Conservation (phyloP, 30 jellyfish, hydroid and myxozoan genomes). For the Haliclystus octoradiatus region DNA sequence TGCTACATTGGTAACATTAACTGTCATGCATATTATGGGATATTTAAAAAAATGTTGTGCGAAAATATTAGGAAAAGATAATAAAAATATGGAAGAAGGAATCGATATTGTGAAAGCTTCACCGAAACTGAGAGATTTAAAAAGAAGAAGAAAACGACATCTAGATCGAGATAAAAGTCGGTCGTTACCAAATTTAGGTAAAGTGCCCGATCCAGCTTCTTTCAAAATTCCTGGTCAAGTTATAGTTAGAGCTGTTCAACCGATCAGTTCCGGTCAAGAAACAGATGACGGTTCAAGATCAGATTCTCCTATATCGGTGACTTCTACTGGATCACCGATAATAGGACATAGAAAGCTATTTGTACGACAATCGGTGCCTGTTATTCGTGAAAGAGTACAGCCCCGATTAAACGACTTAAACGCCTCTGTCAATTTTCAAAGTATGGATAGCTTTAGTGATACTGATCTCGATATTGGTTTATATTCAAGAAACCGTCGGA, state of each 20-base stretch:
- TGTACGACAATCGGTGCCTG: background rate
- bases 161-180: background rate
- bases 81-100: background rate
- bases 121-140: background rate
- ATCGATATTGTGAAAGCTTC: background rate
- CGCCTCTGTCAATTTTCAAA: background rate
- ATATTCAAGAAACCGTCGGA: constrained; percentile 39
- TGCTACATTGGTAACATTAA: background rate
- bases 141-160: background rate
- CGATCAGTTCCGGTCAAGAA: constrained; percentile 15
- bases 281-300: constrained; percentile 13
- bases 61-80: background rate
- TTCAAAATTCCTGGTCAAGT: constrained; percentile 38
- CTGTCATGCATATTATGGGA: background rate
- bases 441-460: background rate
- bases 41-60: background rate
- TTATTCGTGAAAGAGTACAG: background rate
- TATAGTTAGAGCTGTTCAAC: constrained; percentile 19
- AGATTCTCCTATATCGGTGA: background rate
- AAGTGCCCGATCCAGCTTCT: background rate
- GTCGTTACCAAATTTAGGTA: background rate
- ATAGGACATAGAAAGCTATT: constrained; percentile 16
- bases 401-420: background rate
- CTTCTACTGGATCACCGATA: background rate
- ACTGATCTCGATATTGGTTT: constrained; percentile 39